Evolutionary conservation across 2,888 invertebrate species (phyloP).

Genomic region (Perizoma flavofasciatum): DNA sequence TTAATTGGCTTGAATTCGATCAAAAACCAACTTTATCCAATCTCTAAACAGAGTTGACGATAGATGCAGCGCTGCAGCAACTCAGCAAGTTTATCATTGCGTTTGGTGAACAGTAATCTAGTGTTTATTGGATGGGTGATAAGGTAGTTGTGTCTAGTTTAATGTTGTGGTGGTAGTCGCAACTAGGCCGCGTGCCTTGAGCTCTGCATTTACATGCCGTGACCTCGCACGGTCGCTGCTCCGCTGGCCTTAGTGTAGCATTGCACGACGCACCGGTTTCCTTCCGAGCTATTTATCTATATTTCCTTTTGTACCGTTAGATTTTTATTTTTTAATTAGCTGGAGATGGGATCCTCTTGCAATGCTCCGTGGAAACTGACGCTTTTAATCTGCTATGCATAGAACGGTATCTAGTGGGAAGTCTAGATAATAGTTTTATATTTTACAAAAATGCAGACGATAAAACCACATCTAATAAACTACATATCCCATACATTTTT

Average conservation of each 20-base stretch:
- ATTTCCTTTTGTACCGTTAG: slow-evolving; percentile 51
- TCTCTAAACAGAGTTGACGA: slow-evolving; percentile 42
- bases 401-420: too few species aligned
- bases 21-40: slow-evolving; percentile 46
- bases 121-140: slow-evolving; percentile 42
- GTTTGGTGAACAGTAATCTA: slow-evolving; percentile 36
- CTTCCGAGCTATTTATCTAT: slow-evolving; percentile 71
- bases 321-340: slow-evolving; percentile 31
- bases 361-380: too few species aligned
- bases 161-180: slow-evolving; percentile 45
- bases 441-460: too few species aligned
- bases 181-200: slow-evolving; percentile 79
- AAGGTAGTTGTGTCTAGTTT: slow-evolving; percentile 43
- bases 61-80: slow-evolving; percentile 44
- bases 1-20: slow-evolving; percentile 34
- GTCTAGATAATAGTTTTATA: too few species aligned
- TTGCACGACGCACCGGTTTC: slow-evolving; percentile 64
- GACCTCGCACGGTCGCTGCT: slow-evolving; percentile 77
- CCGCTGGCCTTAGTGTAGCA: slow-evolving; percentile 63
- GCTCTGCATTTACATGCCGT: slow-evolving; percentile 73
- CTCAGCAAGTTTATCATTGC: slow-evolving; percentile 39
- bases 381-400: too few species aligned
- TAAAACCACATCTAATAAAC: too few species aligned
- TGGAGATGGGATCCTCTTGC: neutral
- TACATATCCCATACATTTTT: too few species aligned